phyloP scores from a whole-genome alignment of 2,797 vertebrate species.

The Graptemys geographica region DNA sequence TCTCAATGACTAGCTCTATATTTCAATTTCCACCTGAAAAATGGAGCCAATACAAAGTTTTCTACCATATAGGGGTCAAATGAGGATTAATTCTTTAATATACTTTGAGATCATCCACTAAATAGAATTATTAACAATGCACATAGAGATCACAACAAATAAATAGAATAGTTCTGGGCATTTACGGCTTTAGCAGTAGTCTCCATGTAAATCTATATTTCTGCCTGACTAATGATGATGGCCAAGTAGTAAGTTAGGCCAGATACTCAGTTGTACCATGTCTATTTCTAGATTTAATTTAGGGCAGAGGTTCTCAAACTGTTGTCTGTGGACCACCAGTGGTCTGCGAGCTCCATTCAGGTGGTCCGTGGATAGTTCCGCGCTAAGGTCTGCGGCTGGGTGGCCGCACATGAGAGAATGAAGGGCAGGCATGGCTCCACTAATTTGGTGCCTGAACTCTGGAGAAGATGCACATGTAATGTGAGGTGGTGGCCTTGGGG shows the following conservation, averaged over 20 bases:
- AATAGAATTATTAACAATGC: neutral
- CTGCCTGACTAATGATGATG: neutral
- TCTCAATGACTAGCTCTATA: neutral
- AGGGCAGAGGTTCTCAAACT: neutral
- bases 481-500: too few species aligned
- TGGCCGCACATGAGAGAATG: too few species aligned
- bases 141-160: neutral
- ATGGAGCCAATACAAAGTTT: neutral
- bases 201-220: constrained; percentile 24
- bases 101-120: neutral
- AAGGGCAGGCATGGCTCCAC: too few species aligned
- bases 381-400: too few species aligned
- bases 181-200: neutral
- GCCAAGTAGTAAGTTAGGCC: neutral
- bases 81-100: neutral
- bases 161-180: constrained; percentile 16
- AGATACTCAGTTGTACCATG: neutral
- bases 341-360: too few species aligned
- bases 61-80: neutral
- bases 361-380: too few species aligned
- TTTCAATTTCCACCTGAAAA: neutral
- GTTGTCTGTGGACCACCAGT: too few species aligned
- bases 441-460: too few species aligned
- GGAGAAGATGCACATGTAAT: too few species aligned
- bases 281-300: neutral